Evolutionary conservation across 2,113 vertebrate genomes (phyloP), one percentile per base, ranked within the genome.

Genomic region (Thamnaconus septentrionalis): DNA sequence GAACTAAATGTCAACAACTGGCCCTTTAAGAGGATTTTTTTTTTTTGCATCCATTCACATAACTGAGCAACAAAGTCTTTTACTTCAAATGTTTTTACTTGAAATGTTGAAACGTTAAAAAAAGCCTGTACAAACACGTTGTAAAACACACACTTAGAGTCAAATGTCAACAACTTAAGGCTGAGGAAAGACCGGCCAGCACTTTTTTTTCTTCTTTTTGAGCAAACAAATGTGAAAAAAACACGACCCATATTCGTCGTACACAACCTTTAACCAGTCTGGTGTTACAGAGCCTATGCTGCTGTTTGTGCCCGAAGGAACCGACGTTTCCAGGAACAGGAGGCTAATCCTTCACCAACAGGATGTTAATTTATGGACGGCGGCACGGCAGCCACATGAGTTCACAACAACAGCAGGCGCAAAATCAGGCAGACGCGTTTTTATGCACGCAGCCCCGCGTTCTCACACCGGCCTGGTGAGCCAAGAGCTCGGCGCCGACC

Each of bases 331-430:
- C 53, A 52, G n/a, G 5, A 6, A 41, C 9, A 41, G 4, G 54
- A 72, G 58, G 66, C 57, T 47, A 53, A 78, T 43, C 61, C 58
- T 75, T 61, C 43, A 68, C 52, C 68, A 55, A 42, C 53, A 61
- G 56, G 4, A 69, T 53, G 55, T 49, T 72, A 71, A 79, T 79
- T 74, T 75, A 81, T 79, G 51, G 64, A 46, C 63, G 18, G 61
- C 57, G 71, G 61, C 67, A 56, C 12, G 71, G 44, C 46, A 56
- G 59, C 54, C 39, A 10, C 54, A 65, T 49, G 41, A 74, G 52
- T 56, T 59, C 47, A 41, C 40, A 56, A 31, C 40, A 63, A 5
- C 66, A 41, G 54, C 53, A 12, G 8, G 68, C 61, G 69, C 75
- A 69, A 31, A 80, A 79, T 76, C 66, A 69, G 52, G 31, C 1